Evolutionary conservation across 2,113 vertebrate species (phyloP).

Genomic region (Numenius arquata): DNA sequence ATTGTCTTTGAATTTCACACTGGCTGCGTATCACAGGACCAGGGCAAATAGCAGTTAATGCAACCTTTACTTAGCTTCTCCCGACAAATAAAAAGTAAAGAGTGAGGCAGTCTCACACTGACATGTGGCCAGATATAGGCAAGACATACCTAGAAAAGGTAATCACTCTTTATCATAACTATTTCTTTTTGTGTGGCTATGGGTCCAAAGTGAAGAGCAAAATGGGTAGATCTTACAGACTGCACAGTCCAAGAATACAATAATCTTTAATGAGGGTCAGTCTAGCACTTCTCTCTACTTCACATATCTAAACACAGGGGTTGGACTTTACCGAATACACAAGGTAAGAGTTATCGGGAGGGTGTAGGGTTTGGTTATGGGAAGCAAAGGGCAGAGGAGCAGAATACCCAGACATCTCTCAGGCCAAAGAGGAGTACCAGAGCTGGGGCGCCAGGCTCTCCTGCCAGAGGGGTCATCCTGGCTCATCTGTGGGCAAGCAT

Average conservation of each 20-base stretch:
- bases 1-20: background rate
- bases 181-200: background rate
- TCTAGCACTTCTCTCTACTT: background rate
- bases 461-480: background rate
- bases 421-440: background rate
- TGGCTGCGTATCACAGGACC: background rate
- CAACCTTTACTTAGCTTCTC: slow-evolving; percentile 44
- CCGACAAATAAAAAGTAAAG: slow-evolving; percentile 1
- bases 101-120: background rate
- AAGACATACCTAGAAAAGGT: background rate
- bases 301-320: background rate
- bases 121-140: background rate
- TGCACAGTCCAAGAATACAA: background rate
- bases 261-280: background rate
- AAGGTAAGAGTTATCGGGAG: background rate
- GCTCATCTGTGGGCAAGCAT: background rate
- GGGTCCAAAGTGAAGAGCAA: background rate
- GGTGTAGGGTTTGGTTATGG: background rate
- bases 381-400: background rate
- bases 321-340: background rate
- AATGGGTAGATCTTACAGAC: background rate
- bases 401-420: background rate
- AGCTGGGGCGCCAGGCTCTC: background rate
- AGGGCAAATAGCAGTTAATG: slow-evolving; percentile 29
- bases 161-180: background rate